Conservation (phyloP, 2,888 invertebrate genomes). For the Caenorhabditis sp. region DNA sequence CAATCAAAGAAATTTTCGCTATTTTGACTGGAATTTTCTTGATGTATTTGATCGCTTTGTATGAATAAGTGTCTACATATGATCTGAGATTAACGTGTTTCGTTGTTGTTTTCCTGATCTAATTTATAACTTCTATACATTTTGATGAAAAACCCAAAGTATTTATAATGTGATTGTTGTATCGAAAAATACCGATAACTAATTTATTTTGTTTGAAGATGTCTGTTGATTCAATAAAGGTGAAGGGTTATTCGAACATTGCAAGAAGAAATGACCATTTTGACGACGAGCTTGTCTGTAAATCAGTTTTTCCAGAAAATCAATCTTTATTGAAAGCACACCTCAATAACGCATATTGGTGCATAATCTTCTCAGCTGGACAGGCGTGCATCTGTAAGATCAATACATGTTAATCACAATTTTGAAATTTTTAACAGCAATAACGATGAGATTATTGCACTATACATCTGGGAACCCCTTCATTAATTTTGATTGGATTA, state of each 20-base stretch:
- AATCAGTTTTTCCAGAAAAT: not conserved
- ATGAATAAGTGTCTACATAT: conserved; percentile 51
- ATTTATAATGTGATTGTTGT: conserved; percentile 15
- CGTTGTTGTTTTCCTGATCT: not conserved
- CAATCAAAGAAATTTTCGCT: conserved; percentile 64
- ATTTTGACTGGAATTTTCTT: conserved; percentile 63
- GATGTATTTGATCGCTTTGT: conserved; percentile 69
- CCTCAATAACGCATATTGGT: conserved; percentile 15
- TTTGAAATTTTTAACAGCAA: too few species aligned
- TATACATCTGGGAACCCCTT: too few species aligned
- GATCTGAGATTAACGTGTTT: not conserved
- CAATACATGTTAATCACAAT: not conserved
- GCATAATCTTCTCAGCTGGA: conserved; percentile 35
- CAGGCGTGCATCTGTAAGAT: conserved; percentile 34
- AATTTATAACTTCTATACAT: not conserved
- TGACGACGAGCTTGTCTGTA: conserved; percentile 14
- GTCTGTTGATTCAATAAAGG: conserved; percentile 13
- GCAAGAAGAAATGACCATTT: conserved; percentile 35
- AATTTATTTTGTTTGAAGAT: not conserved
- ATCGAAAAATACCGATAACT: conserved; percentile 3
- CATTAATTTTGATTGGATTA: too few species aligned
- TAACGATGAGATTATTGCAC: too few species aligned
- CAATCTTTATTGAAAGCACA: not conserved
- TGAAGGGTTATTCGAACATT: not conserved
- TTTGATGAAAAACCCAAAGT: conserved; percentile 1